Evolutionary conservation across 2,888 invertebrate genomes (phyloP).

Genomic region (Pristionchus maxplancki): DNA sequence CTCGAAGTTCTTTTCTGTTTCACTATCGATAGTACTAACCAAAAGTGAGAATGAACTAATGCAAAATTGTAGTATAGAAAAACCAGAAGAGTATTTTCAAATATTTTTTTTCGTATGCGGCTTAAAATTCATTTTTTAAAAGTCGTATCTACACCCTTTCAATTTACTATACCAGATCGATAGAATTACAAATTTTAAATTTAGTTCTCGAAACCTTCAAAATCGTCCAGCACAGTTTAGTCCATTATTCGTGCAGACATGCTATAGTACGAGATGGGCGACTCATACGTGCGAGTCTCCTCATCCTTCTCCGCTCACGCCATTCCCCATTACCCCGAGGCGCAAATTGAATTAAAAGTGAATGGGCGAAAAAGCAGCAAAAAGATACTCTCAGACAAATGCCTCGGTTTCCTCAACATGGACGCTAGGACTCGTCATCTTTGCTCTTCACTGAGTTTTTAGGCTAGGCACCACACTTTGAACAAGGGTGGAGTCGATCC

Average conservation of each 20-base stretch:
- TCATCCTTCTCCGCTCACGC: neutral
- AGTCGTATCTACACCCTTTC: no score
- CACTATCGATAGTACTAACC: neutral
- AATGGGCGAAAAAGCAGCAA: neutral
- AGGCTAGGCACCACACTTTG: neutral
- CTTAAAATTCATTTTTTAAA: neutral
- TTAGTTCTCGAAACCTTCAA: no score
- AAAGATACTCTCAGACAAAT: neutral
- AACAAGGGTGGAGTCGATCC: conserved; percentile 46
- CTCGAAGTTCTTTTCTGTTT: neutral
- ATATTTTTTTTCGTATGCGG: neutral
- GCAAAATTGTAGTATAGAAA: neutral
- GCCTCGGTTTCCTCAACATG: neutral
- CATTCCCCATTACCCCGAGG: no score
- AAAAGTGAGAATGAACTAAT: neutral
- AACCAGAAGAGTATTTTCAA: no score
- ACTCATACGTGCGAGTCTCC: no score
- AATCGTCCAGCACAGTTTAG: no score
- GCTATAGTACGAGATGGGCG: no score
- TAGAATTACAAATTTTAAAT: no score
- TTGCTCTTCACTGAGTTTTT: neutral
- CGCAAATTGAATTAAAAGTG: no score
- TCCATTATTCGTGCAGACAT: no score
- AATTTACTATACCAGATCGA: no score
- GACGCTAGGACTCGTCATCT: neutral